These are phyloP conservation scores for Protodeltote pygarga DNA, from an alignment of 2,888 invertebrate genomes.

Conservation along the genomic window DNA sequence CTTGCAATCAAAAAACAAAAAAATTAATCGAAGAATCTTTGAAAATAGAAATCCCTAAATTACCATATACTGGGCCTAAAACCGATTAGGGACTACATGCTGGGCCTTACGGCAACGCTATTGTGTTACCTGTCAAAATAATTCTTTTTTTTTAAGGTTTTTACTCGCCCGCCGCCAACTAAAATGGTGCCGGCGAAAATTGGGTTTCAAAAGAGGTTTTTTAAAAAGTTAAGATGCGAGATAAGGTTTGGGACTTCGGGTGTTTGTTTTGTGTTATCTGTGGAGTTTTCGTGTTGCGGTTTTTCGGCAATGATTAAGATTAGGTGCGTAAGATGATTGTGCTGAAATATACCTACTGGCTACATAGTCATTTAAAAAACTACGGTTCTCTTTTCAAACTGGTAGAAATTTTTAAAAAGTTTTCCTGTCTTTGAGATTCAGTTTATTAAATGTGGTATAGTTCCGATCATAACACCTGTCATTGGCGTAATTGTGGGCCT, in stretches of 20 bases:
- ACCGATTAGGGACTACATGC: constrained; percentile 52
- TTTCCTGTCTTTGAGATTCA: no score
- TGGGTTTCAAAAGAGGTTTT: constrained; percentile 38
- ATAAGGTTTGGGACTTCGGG: constrained; percentile 38
- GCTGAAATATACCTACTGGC: no score
- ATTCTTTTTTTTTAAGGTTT: constrained; percentile 61
- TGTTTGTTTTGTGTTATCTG: constrained; percentile 41
- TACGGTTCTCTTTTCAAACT: no score
- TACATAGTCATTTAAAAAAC: no score
- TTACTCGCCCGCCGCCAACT: constrained; percentile 17
- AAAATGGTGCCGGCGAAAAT: constrained; percentile 52
- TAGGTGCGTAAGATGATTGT: no score
- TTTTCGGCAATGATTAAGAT: no score
- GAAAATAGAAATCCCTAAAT: constrained; percentile 29
- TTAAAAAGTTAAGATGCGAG: constrained; percentile 28
- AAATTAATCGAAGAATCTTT: no score
- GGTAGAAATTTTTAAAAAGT: no score
- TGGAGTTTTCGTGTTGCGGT: constrained; percentile 6
- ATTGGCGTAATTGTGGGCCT: no score
- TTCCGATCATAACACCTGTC: no score
- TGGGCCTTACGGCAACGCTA: constrained; percentile 65
- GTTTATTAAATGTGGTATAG: no score
- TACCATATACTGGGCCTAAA: constrained; percentile 46
- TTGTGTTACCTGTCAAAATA: constrained; percentile 81
- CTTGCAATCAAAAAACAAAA: no score